Evolutionary conservation across 1,140 invertebrate species (phyloP), one percentile per base, ranked within the genome.

Genomic region (Drosophila grimshawi): DNA sequence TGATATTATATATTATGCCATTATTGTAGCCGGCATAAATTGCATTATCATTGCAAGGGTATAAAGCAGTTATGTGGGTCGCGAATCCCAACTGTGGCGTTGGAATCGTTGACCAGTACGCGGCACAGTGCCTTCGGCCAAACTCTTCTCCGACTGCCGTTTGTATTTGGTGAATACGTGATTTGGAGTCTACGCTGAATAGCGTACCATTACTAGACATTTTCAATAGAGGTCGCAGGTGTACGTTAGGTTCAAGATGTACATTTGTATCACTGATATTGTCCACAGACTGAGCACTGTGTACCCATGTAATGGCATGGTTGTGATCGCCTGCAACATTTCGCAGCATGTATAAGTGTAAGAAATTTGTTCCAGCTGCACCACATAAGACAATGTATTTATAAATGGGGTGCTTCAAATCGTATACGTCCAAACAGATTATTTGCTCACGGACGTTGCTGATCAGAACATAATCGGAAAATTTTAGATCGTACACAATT

Each of bases 391-490:
- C 71, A 19, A 92, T 79, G 32, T 92, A 92, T 62, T 92, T 90
- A 33, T 69, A 78, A 3, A 64, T 59, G 2, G 76, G 51, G 49
- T 77, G 63, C 8, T 37, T 63, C 3, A 92, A 27, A 48, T 77
- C 52, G 43, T 82, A 90, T 5, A 92, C 65, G 64, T 92, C 92
- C 41, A 92, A 64, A 37, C 90, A 91, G 3, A 69, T 64, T 37
- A 92, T 91, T 2, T 76, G 62, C 27, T 92, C 91, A 53, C 91
- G 92, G 7, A 92, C 73, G 71, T 83, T 92, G 55, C 86, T 90
- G 2, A 78, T 76, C 27, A 91, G 60, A 2, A 88, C 66, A 11
- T 66, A 43, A 10, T 70, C 29, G 0, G 64, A 70, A 2, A n/a
- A 45, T 3, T 57, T 56, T 0, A 90, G 55, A 57, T 92, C 86